Evolutionary conservation across 2,113 vertebrate genomes (phyloP).

Genomic region (Marcusenius ussheri): DNA sequence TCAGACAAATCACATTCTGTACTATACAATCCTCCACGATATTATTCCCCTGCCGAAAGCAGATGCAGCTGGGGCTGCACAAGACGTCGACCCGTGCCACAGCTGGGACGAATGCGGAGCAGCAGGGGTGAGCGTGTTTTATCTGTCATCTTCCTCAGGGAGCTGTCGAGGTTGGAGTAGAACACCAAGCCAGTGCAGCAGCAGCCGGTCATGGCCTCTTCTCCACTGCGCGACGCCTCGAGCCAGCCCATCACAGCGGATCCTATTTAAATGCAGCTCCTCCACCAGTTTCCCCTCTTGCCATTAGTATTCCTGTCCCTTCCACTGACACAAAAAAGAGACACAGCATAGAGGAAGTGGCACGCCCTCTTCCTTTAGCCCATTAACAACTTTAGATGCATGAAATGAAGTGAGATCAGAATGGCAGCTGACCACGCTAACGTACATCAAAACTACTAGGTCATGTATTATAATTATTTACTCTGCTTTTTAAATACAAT

Average conservation of each 20-base stretch:
- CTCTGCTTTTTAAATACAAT: neutral
- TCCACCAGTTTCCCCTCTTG: neutral
- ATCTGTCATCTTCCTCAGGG: neutral
- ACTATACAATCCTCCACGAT: neutral
- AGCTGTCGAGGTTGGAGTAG: neutral
- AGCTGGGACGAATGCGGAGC: neutral
- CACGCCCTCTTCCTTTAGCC: neutral
- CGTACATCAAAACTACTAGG: neutral
- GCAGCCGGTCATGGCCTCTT: neutral
- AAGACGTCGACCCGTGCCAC: neutral
- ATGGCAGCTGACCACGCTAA: neutral
- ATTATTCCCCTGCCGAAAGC: neutral
- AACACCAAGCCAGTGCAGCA: neutral
- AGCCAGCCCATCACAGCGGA: neutral
- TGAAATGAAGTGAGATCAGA: neutral
- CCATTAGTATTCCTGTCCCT: constrained; percentile 11
- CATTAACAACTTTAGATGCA: neutral
- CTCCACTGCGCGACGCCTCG: neutral
- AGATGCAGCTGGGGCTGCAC: neutral
- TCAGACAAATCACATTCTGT: neutral
- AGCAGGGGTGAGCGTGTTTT: neutral
- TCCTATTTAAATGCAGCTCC: neutral
- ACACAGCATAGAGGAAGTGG: neutral
- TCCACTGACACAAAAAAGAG: neutral
- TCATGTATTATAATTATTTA: neutral